A percentile compares a stretch with the other conserved stretches of the same genome.
These are phyloP conservation scores for Aspiorhynchus laticeps DNA, from an alignment of 2,113 vertebrate species.

Conservation along the genomic window DNA sequence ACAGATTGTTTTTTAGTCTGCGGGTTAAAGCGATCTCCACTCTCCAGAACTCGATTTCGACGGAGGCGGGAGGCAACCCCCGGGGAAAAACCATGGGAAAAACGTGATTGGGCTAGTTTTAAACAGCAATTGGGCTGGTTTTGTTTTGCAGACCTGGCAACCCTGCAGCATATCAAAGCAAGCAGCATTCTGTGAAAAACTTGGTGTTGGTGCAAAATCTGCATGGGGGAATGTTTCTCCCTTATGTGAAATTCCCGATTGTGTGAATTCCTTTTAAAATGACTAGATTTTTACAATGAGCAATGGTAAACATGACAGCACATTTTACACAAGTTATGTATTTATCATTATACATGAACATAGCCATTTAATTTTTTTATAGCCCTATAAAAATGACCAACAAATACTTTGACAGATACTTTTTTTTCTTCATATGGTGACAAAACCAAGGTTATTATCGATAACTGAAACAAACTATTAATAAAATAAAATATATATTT, in stretches of 20 bases:
- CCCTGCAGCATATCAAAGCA: not conserved
- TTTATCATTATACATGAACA: no score
- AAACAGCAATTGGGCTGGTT: not conserved
- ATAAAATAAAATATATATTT: no score
- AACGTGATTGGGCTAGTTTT: not conserved
- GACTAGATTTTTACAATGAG: not conserved
- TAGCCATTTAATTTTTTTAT: no score
- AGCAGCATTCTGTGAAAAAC: not conserved
- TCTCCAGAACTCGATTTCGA: no score
- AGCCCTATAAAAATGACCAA: no score
- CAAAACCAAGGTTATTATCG: no score
- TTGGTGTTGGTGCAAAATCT: not conserved
- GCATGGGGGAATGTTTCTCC: not conserved
- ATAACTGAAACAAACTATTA: no score
- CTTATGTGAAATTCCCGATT: not conserved
- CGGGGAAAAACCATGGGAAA: not conserved
- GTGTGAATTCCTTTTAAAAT: not conserved
- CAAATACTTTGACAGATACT: no score
- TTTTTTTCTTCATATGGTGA: no score
- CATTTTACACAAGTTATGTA: no score
- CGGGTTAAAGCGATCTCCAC: not conserved
- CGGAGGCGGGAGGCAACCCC: accelerated
- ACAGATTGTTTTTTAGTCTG: not conserved
- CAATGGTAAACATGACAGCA: not conserved
- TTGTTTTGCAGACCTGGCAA: not conserved